Evolutionary conservation across 2,888 invertebrate species (phyloP), one percentile per base, ranked within the genome.

Genomic region (Lepas anatifera): DNA sequence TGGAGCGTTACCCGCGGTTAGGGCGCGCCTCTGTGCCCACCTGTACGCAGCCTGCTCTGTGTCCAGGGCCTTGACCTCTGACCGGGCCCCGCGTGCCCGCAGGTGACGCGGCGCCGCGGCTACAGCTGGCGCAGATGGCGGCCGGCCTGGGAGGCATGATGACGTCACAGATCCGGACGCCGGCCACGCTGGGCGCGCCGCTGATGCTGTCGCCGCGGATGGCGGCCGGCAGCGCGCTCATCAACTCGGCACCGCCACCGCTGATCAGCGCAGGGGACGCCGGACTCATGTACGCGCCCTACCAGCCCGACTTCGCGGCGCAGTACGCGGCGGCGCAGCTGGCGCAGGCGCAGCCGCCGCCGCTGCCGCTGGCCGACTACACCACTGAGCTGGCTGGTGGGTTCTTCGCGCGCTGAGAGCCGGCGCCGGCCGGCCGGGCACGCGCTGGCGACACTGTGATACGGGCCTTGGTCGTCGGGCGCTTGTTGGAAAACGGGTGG

Each of bases 171-270:
- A 81, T 88, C 77, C 84, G 88, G 72, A 81, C 83, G 74, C 85
- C 87, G 3, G 87, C 85, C 68, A 88, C 91, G 16, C 94, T 95
- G 0, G 80, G 94, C 72, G 93, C 96, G 39, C 94, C 95, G 1
- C 96, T 95, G 3, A 84, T 96, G 78, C 95, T 97, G 77, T 85
- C 96, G 73, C 93, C 94, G 63, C 86, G 94, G 76, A 89, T 93
- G 87, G 90, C 90, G 22, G 91, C 88, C 70, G 86, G 90, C 72
- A 89, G 88, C 58, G 88, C 89, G n/a, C 70, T 74, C 29, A 67
- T 75, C 32, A 74, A 73, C 71, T 71, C 72, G 48, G 84, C 85
- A 68, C 82, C 81, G 11, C 85, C 87, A 69, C 86, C 87, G 66
- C 84, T 87, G 67, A 77, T 82, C 70, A 78, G 88, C 83, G 77